Conservation (phyloP, 2,888 invertebrate genomes). For the Dusona sp. region DNA sequence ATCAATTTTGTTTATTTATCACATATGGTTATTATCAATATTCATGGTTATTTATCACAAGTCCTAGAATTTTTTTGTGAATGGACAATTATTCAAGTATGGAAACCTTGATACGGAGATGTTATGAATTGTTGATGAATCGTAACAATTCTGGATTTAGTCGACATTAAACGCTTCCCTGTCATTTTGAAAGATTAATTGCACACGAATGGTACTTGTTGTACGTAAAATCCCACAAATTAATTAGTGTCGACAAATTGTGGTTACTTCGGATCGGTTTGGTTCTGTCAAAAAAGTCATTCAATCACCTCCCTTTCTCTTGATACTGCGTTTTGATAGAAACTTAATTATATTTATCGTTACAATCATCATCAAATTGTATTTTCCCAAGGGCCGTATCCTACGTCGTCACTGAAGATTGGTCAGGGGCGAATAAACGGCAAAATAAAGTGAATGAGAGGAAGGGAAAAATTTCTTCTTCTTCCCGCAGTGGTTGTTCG, state of each 20-base stretch:
- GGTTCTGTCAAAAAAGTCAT: constrained; percentile 9
- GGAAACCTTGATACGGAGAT: background rate
- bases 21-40: too few species aligned
- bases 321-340: constrained; percentile 3
- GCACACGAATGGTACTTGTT: constrained; percentile 17
- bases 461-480: constrained; percentile 9
- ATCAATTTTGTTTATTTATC: background rate
- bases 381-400: constrained; percentile 34
- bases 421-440: constrained; percentile 3
- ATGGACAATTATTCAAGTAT: background rate
- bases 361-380: constrained; percentile 46
- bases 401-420: constrained; percentile 53
- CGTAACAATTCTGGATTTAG: constrained; percentile 40
- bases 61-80: background rate
- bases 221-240: background rate
- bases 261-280: constrained; percentile 13
- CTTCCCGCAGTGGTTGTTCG: background rate
- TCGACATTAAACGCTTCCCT: constrained; percentile 59
- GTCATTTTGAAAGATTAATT: constrained; percentile 56
- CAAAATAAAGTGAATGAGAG: constrained; percentile 20
- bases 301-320: background rate
- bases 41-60: background rate
- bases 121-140: constrained; percentile 26
- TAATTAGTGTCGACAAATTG: background rate
- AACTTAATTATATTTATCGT: constrained; percentile 46